Evolutionary conservation across 1,140 invertebrate genomes (phyloP).

Genomic region (Meloidogyne exigua): DNA sequence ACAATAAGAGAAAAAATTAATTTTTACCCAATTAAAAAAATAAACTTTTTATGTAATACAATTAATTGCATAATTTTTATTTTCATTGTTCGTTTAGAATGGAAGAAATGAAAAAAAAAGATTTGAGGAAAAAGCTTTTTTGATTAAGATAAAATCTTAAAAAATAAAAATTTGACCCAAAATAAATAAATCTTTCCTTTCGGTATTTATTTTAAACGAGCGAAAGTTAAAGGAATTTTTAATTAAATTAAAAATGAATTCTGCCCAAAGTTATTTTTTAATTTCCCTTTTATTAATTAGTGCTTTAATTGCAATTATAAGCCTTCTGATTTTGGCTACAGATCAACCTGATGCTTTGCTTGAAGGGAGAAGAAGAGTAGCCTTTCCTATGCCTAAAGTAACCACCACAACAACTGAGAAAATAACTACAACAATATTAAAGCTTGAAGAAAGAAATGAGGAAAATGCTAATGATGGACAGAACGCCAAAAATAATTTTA

Average conservation of each 20-base stretch:
- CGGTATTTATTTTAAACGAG: neutral
- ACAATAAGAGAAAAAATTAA: no score
- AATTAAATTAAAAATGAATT: conserved; percentile 11
- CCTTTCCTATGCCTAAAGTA: neutral
- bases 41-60: no score
- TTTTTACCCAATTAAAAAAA: no score
- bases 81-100: no score
- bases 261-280: conserved; percentile 17
- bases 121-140: no score
- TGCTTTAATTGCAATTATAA: conserved; percentile 17
- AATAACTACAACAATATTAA: neutral
- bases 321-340: conserved; percentile 17
- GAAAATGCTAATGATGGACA: neutral
- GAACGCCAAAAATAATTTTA: neutral
- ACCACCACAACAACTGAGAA: neutral
- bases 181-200: no score
- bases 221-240: neutral
- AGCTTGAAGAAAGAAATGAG: neutral
- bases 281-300: conserved; percentile 23
- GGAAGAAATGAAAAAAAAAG: no score
- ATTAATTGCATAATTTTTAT: no score
- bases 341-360: conserved; percentile 23
- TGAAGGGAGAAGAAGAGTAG: neutral
- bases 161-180: no score
- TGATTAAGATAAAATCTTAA: no score